phyloP scores from a whole-genome alignment of 2,113 vertebrate species.

The Gambusia holbrooki region DNA sequence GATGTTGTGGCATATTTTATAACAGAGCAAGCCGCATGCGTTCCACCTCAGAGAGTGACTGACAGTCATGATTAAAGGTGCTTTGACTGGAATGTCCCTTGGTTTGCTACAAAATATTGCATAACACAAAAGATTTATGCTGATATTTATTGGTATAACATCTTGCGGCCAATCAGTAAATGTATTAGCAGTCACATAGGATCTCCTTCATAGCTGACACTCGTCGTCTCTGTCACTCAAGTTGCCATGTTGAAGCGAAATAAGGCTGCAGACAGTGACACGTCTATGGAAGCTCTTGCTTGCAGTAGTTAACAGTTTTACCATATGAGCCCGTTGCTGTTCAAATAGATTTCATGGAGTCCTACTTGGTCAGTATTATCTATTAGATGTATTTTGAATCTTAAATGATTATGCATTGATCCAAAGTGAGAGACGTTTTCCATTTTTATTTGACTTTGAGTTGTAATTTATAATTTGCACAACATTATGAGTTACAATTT shows the following conservation, averaged over 20 bases:
- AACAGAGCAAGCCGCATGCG: slow-evolving; percentile 62
- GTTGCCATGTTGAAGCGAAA: too few relatives aligned
- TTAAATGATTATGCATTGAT: too few relatives aligned
- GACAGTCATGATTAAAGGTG: slow-evolving; percentile 65
- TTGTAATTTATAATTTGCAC: too few relatives aligned
- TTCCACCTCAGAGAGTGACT: slow-evolving; percentile 67
- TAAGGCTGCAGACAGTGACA: neutral
- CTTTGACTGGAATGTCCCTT: slow-evolving; percentile 52
- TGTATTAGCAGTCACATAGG: neutral
- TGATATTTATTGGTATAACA: neutral
- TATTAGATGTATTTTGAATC: too few relatives aligned
- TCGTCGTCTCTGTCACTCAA: neutral
- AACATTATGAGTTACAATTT: too few relatives aligned
- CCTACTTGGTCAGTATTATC: too few relatives aligned
- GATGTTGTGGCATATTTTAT: slow-evolving; percentile 78
- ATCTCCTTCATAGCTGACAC: neutral
- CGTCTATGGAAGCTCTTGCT: neutral
- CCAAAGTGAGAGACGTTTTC: too few relatives aligned
- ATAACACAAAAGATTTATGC: neutral
- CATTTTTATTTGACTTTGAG: too few relatives aligned
- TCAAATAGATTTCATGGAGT: too few relatives aligned
- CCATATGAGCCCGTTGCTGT: too few relatives aligned
- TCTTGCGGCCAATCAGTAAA: neutral
- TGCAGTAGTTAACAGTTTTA: neutral
- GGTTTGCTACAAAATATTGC: slow-evolving; percentile 27